These are phyloP conservation scores for Amia ocellicauda DNA, from an alignment of 2,113 vertebrate genomes.

Conservation along the genomic window DNA sequence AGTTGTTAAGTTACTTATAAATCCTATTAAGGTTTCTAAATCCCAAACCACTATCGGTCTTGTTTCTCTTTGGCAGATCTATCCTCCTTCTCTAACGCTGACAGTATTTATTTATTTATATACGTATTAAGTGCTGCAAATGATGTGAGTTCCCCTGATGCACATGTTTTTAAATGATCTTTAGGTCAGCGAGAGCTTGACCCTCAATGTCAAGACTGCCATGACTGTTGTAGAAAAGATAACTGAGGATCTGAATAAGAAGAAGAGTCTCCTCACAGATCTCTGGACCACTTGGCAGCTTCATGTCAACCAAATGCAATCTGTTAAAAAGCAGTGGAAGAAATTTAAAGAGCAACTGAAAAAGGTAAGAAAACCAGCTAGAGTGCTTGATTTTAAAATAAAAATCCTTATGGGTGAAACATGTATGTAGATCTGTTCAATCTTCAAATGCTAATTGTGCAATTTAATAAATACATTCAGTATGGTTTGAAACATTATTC, in stretches of 20 bases:
- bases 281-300: constrained; percentile 69
- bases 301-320: constrained; percentile 56
- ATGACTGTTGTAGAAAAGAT: constrained; percentile 52
- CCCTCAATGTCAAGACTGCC: constrained; percentile 57
- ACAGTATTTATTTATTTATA: background rate
- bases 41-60: background rate
- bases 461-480: no score
- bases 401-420: no score
- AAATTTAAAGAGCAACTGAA: constrained; percentile 74
- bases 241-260: constrained; percentile 55
- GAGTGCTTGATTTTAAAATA: no score
- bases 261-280: constrained; percentile 59
- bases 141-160: background rate
- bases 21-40: background rate
- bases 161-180: background rate
- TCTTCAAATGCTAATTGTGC: no score
- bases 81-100: background rate
- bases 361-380: constrained; percentile 58
- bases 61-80: background rate
- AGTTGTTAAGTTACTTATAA: background rate
- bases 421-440: no score
- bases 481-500: background rate
- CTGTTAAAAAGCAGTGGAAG: constrained; percentile 62
- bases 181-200: constrained; percentile 62
- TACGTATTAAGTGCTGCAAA: background rate